phyloP scores from a whole-genome alignment of 2,797 vertebrate species.

The Delichon dasypus region DNA sequence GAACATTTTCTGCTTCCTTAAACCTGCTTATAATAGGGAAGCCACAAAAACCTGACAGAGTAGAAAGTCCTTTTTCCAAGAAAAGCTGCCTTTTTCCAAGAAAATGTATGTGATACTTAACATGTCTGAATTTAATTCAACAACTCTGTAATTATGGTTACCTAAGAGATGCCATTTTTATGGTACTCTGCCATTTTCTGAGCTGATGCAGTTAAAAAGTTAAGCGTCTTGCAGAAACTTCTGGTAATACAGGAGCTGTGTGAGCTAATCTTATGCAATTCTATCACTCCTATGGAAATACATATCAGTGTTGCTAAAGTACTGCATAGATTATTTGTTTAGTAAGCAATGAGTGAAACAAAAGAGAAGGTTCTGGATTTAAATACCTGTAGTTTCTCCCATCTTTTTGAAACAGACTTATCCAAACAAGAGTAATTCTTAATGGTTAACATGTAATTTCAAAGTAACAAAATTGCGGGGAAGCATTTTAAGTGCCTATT shows the following conservation, averaged over 20 bases:
- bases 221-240: constrained; percentile 2
- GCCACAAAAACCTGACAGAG: not conserved
- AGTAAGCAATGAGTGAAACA: not conserved
- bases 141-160: not conserved
- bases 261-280: not conserved
- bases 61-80: not conserved
- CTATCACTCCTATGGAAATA: not conserved
- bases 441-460: not conserved
- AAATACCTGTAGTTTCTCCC: not conserved
- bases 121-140: constrained; percentile 1
- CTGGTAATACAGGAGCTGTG: not conserved
- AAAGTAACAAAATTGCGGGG: not conserved
- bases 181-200: constrained; percentile 6
- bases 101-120: not conserved
- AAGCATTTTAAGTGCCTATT: not conserved
- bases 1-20: constrained; percentile 46
- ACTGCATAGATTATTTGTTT: not conserved
- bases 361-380: not conserved
- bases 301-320: not conserved
- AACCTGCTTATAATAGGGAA: not conserved
- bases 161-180: constrained; percentile 37
- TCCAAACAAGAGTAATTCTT: not conserved
- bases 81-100: not conserved
- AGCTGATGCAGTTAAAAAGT: constrained; percentile 27
- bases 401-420: not conserved